A percentile compares a stretch with the other conserved stretches of the same genome.
Conservation (phyloP, 2,888 invertebrate genomes). For the Acheta domesticus region DNA sequence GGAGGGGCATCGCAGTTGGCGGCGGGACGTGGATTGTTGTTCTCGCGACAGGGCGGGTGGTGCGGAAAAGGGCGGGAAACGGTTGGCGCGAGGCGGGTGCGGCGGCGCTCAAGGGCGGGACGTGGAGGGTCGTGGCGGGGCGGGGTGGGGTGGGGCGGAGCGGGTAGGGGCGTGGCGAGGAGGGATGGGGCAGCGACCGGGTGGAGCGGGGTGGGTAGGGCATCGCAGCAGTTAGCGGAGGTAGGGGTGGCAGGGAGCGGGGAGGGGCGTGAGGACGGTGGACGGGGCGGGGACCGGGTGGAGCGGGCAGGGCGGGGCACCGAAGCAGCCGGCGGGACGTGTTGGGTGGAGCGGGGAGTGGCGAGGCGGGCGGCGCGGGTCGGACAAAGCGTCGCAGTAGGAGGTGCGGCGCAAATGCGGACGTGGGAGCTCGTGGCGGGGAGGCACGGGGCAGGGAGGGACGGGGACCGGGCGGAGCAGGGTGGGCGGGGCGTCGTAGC, state of each 20-base stretch:
- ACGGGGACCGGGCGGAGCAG: background rate
- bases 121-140: background rate
- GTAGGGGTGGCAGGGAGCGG: background rate
- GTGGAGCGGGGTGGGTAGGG: background rate
- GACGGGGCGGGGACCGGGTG: background rate
- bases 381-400: background rate
- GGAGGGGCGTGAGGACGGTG: background rate
- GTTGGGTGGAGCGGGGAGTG: background rate
- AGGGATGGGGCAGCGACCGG: rapidly evolving
- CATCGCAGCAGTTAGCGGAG: no score
- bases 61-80: background rate
- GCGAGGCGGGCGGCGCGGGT: background rate
- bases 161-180: background rate
- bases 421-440: background rate
- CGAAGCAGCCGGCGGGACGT: background rate
- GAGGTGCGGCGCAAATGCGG: background rate
- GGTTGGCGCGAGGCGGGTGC: no score
- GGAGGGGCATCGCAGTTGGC: no score
- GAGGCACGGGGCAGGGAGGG: background rate
- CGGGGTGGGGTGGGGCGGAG: background rate
- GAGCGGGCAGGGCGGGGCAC: no score
- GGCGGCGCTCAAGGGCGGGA: background rate
- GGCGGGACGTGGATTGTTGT: no score
- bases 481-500: background rate
- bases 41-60: background rate